phyloP scores from a whole-genome alignment of 2,113 vertebrate species.

The Saccopteryx leptura region DNA sequence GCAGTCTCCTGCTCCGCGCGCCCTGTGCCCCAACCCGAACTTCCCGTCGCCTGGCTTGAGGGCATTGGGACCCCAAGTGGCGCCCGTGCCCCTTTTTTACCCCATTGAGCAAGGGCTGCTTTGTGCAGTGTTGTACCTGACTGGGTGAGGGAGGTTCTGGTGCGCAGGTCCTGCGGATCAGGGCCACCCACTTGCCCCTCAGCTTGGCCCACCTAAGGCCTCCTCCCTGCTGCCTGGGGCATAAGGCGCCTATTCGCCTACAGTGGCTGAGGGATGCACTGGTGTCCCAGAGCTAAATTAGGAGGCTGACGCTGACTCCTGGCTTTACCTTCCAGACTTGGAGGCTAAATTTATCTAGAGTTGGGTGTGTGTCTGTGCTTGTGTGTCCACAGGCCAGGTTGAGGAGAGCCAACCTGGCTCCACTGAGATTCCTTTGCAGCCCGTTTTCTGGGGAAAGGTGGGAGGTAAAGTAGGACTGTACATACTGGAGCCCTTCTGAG shows the following conservation, averaged over 20 bases:
- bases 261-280: not conserved
- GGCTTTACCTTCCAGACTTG: constrained; percentile 54
- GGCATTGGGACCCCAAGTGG: not conserved
- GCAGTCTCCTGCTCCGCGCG: not conserved
- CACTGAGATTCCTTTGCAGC: not conserved
- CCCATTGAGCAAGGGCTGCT: not conserved
- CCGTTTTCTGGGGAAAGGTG: not conserved
- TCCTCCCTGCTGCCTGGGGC: constrained; percentile 10
- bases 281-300: constrained; percentile 67
- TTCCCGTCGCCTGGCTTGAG: constrained; percentile 45
- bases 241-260: not conserved
- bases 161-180: not conserved
- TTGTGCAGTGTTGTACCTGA: not conserved
- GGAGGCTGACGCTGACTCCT: constrained; percentile 65
- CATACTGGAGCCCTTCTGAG: not conserved
- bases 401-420: not conserved
- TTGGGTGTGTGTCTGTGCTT: not conserved
- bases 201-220: not conserved
- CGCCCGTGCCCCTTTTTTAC: not conserved
- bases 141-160: not conserved
- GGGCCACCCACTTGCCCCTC: not conserved
- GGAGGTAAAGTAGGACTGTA: not conserved
- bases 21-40: constrained; percentile 53
- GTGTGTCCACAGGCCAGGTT: constrained; percentile 44
- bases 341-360: constrained; percentile 78